These are phyloP conservation scores for Gyrodactylus bullatarudis DNA, from an alignment of 1,140 invertebrate genomes.

Conservation along the genomic window DNA sequence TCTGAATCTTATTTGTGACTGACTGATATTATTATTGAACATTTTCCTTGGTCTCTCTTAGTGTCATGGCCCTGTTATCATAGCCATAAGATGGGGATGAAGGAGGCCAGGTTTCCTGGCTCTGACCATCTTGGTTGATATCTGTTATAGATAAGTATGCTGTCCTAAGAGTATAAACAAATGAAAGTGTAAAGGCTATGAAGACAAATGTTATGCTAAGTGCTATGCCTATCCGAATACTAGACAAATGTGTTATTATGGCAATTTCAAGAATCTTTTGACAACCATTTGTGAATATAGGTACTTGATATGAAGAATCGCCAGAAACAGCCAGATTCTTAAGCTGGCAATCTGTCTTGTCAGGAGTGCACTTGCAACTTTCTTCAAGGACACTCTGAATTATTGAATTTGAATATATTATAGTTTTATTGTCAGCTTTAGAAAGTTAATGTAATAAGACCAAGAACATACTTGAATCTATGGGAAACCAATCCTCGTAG, in stretches of 20 bases:
- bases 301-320: neutral
- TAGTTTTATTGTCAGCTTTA: no score
- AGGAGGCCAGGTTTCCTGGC: no score
- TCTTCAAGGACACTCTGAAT: no score
- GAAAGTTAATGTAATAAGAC: neutral
- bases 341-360: no score
- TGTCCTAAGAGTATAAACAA: neutral
- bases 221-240: neutral
- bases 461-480: neutral
- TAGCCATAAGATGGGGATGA: no score
- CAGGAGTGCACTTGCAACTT: no score
- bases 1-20: no score
- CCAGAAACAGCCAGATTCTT: no score
- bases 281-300: neutral
- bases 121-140: neutral
- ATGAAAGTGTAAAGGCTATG: neutral
- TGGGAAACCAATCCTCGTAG: neutral
- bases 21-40: no score
- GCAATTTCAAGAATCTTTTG: neutral
- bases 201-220: neutral
- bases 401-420: no score
- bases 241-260: neutral
- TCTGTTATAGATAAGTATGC: neutral
- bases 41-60: no score
- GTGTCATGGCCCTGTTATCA: no score